Base-by-base conservation (phyloP, 2,888 invertebrate species). In the Tridacna crocea region DNA sequence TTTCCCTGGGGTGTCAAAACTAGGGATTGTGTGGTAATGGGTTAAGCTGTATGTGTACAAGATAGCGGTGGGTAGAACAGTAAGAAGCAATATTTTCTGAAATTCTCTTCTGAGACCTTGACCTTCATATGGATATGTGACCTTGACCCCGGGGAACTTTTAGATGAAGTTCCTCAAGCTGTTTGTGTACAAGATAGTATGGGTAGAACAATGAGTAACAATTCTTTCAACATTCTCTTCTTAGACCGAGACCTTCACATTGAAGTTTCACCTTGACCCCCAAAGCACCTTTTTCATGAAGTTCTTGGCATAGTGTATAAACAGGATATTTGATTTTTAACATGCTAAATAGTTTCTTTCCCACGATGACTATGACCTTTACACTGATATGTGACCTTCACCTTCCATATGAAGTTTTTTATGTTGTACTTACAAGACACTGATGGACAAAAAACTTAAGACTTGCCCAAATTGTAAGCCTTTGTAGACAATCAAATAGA, bases 181-280 rank as follows among this genome's bases (percentile, higher is more conserved):
- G 58, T 84, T 6, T 48, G 61, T 58, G 84, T 84, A 0, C 65
- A 63, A 55, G 84, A 84, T 55, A 47, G 46, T 24, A 47, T 6
- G 74, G 68, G 22, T 27, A 72, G 24, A 80, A 80, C 58, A 76
- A 76, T 80, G 65, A 63, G 55, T 13, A n/a, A n/a, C n/a, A n/a
- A n/a, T 36, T 19, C 15, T 65, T 65, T 65, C 17, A 22, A 15
- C n/a, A 12, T n/a, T 60, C n/a, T 15, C 17, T 19, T 58, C 81
- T 11, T 74, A 63, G 1, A n/a, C 46, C 0, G 72, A 81, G 19
- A 46, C 65, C 13, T 79, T 80, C 36, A 66, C 79, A 6, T 72
- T 75, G 72, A 72, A 63, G 11, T 85, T 83, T 68, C 83, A 85
- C 70, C 75, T 85, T 17, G 85, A 85, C n/a, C 63, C 27, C 77